phyloP scores from a whole-genome alignment of 53 echinoderm and acorn worm species.

The Antedon mediterranea region DNA sequence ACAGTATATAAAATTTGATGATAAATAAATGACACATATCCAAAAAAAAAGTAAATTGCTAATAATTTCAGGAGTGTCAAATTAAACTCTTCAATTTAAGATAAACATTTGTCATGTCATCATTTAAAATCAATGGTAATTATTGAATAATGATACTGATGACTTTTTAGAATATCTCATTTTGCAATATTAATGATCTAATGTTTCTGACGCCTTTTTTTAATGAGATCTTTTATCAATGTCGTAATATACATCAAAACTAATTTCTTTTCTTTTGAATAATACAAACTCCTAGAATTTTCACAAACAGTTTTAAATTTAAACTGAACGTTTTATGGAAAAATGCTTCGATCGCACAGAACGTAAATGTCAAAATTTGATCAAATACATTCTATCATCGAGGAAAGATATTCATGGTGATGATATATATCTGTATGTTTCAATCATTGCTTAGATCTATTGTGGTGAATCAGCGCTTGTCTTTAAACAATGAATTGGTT shows the following conservation, averaged over 20 bases:
- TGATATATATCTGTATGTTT: background rate
- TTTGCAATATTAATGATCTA: background rate
- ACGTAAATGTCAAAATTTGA: background rate
- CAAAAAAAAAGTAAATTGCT: no score
- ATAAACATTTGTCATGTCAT: background rate
- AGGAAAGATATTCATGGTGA: no score
- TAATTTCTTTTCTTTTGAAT: background rate
- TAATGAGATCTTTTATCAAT: background rate
- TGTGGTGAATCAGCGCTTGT: no score
- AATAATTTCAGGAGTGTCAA: no score
- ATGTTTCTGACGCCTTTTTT: background rate
- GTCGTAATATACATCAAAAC: background rate
- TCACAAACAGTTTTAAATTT: background rate
- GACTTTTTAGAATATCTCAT: background rate
- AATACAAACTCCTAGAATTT: background rate
- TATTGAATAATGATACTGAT: background rate
- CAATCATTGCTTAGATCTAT: no score
- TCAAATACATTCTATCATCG: background rate
- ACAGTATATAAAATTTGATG: no score
- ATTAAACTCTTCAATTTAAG: background rate
- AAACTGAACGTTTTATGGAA: background rate
- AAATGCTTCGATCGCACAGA: background rate
- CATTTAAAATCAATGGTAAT: background rate
- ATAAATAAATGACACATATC: no score
- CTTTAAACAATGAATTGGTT: no score